Conservation (phyloP, 2,888 invertebrate species). For the Lymantria monacha region DNA sequence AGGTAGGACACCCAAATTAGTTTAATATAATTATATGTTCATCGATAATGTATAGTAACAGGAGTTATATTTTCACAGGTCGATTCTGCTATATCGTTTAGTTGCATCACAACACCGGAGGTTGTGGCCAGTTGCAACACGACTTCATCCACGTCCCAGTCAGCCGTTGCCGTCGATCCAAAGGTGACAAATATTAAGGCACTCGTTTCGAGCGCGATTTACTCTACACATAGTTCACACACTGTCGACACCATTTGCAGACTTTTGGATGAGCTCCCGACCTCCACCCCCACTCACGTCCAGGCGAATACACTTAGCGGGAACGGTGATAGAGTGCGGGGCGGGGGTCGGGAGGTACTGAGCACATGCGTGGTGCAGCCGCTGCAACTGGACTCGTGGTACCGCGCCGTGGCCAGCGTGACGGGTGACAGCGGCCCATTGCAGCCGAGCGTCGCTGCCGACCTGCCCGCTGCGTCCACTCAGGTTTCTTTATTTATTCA, state of each 20-base stretch:
- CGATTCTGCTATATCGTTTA: constrained; percentile 76
- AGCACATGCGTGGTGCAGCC: constrained; percentile 54
- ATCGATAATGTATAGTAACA: constrained; percentile 21
- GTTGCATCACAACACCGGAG: constrained; percentile 78
- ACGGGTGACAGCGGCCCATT: constrained; percentile 36
- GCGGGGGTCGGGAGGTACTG: neutral
- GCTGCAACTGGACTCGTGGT: constrained; percentile 59
- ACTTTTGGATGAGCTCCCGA: constrained; percentile 24
- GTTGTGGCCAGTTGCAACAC: constrained; percentile 74
- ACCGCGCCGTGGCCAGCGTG: constrained; percentile 60
- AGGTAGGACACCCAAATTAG: constrained; percentile 55
- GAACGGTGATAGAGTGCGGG: neutral
- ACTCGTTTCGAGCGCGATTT: neutral
- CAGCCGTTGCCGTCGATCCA: constrained; percentile 60
- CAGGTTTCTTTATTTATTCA: constrained; percentile 12
- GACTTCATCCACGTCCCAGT: constrained; percentile 58
- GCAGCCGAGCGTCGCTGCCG: constrained; percentile 8
- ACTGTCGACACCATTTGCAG: constrained; percentile 38
- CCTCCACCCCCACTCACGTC: constrained; percentile 1
- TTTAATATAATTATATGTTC: constrained; percentile 15
- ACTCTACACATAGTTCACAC: constrained; percentile 1
- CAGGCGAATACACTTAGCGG: neutral
- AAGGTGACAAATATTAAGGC: constrained; percentile 52
- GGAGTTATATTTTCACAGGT: constrained; percentile 57
- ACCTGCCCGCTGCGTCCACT: neutral